phyloP scores from a whole-genome alignment of 2,888 invertebrate genomes.

The Endomychus coccineus region DNA sequence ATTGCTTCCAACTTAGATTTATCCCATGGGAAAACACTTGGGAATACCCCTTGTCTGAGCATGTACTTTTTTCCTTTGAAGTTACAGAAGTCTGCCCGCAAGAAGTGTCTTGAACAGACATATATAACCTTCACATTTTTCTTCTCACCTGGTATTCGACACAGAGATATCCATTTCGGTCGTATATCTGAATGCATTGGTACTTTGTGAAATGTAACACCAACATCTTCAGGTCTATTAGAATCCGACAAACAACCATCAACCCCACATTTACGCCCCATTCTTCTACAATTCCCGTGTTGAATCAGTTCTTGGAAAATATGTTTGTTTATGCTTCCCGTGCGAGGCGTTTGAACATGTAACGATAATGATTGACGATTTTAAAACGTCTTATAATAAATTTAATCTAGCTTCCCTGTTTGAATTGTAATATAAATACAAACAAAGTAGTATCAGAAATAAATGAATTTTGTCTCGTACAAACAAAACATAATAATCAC shows the following conservation, averaged over 20 bases:
- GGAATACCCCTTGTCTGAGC: slow-evolving; percentile 62
- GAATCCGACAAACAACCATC: slow-evolving; percentile 57
- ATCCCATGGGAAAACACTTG: slow-evolving; percentile 64
- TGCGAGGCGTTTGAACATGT: no score
- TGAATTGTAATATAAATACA: no score
- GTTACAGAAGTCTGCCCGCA: slow-evolving; percentile 63
- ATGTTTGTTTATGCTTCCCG: no score
- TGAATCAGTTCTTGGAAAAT: no score
- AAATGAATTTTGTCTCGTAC: no score
- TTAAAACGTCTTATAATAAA: no score
- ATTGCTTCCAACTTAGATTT: slow-evolving; percentile 35
- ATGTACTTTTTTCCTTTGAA: slow-evolving; percentile 64
- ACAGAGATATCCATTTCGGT: slow-evolving; percentile 58
- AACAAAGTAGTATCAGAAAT: no score
- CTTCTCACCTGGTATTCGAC: slow-evolving; percentile 49
- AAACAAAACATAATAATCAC: no score
- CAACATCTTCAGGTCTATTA: slow-evolving; percentile 54
- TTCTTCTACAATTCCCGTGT: slow-evolving; percentile 32
- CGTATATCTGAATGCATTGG: slow-evolving; percentile 56
- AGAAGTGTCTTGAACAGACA: slow-evolving; percentile 71
- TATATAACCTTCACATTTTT: slow-evolving; percentile 53
- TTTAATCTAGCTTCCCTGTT: no score
- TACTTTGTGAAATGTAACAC: slow-evolving; percentile 70
- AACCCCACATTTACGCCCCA: slow-evolving; percentile 60
- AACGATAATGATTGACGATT: no score